Evolutionary conservation across 1,140 invertebrate genomes (phyloP).

Genomic region (Ooceraea biroi): DNA sequence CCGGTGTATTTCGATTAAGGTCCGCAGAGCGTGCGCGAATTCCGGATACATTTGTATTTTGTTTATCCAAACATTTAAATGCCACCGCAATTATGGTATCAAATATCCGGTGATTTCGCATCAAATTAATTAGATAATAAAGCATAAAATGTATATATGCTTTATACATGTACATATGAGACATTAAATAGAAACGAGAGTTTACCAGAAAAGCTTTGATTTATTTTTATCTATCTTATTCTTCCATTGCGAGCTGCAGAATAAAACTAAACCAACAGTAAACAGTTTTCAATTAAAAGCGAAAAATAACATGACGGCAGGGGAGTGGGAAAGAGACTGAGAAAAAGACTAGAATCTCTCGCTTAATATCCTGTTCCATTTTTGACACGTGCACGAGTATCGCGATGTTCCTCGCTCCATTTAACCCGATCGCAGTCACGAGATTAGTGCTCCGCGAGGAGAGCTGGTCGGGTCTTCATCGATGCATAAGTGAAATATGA

Average conservation of each 20-base stretch:
- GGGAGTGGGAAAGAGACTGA: too few relatives aligned
- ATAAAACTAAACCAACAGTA: too few relatives aligned
- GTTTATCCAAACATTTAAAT: neutral
- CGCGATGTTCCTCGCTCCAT: neutral
- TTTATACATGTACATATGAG: neutral
- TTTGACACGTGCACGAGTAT: slow-evolving; percentile 20
- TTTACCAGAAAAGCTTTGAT: too few relatives aligned
- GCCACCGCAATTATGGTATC: neutral
- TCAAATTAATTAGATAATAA: too few relatives aligned
- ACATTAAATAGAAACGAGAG: neutral
- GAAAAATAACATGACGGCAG: too few relatives aligned
- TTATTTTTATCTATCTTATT: too few relatives aligned
- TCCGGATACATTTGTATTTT: neutral
- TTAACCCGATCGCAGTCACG: slow-evolving; percentile 15
- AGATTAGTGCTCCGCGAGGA: slow-evolving; percentile 3
- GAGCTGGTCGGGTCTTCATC: neutral
- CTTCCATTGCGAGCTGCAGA: too few relatives aligned
- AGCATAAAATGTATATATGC: neutral
- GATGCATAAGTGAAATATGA: slow-evolving; percentile 64
- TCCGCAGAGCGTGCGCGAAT: neutral
- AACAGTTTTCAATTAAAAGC: too few relatives aligned
- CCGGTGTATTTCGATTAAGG: slow-evolving; percentile 6
- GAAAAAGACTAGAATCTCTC: neutral
- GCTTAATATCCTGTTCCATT: slow-evolving; percentile 16
- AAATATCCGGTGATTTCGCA: too few relatives aligned